Evolutionary conservation across 1,140 invertebrate genomes (phyloP).

Genomic region (Drosophila tsacasi): DNA sequence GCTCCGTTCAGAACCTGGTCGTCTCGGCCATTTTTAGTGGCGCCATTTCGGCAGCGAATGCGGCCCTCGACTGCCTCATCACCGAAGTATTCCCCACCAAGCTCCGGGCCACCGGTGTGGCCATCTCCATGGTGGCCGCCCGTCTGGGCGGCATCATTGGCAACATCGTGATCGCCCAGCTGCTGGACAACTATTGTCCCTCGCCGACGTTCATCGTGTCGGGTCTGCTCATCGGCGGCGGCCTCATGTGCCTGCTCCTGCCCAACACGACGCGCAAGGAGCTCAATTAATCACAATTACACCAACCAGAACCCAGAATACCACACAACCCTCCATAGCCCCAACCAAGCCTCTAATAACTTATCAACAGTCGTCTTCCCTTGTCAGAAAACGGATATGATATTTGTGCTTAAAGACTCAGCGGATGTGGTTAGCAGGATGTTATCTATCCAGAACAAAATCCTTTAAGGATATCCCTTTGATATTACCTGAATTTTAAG

Average conservation of each 20-base stretch:
- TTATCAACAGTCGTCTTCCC: neutral
- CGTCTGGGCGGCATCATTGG: slow-evolving; percentile 94
- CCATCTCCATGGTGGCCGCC: slow-evolving; percentile 94
- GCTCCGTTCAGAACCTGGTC: slow-evolving; percentile 92
- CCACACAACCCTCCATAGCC: neutral
- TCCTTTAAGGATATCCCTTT: neutral
- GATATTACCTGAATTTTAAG: neutral
- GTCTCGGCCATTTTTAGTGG: slow-evolving; percentile 94
- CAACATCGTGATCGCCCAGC: slow-evolving; percentile 93
- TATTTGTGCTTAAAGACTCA: neutral
- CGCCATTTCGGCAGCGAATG: slow-evolving; percentile 95
- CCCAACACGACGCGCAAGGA: slow-evolving; percentile 94
- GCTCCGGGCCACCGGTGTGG: slow-evolving; percentile 93
- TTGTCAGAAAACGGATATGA: neutral
- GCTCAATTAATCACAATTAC: slow-evolving; percentile 87
- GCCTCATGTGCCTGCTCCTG: slow-evolving; percentile 92
- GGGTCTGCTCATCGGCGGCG: slow-evolving; percentile 91
- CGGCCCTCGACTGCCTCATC: slow-evolving; percentile 94
- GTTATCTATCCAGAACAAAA: neutral
- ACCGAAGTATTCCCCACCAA: slow-evolving; percentile 96
- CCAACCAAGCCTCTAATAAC: neutral
- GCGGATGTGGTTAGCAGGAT: no score
- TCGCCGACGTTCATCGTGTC: slow-evolving; percentile 94
- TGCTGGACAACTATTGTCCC: slow-evolving; percentile 93
- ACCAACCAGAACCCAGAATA: neutral